Percentiles rank a stretch among this genome's conserved stretches.
Conservation (phyloP, 1,140 invertebrate species). For the Tetragnatha versicolor region DNA sequence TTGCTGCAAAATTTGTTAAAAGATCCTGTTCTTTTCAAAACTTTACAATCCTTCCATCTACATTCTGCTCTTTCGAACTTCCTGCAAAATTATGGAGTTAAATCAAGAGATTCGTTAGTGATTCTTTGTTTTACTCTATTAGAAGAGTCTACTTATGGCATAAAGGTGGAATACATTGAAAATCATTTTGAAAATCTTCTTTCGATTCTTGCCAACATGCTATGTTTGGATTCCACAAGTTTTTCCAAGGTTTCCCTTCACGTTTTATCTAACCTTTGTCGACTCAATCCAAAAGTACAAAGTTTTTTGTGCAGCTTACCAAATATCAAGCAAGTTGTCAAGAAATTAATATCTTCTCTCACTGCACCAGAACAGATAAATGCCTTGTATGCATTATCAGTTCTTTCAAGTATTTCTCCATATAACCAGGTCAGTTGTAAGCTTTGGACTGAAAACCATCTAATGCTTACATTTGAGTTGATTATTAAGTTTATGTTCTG, state of each 20-base stretch:
- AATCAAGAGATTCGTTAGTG: constrained; percentile 18
- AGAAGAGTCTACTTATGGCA: constrained; percentile 30
- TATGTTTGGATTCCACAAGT: constrained; percentile 33
- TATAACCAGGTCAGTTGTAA: constrained; percentile 3
- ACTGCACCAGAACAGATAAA: neutral
- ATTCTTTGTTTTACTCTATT: constrained; percentile 29
- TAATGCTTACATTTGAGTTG: constrained; percentile 31
- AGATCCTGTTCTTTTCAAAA: neutral
- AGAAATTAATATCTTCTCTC: constrained; percentile 12
- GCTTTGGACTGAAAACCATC: constrained; percentile 43
- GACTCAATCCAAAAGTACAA: constrained; percentile 31
- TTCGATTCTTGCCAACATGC: constrained; percentile 20
- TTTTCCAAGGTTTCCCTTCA: constrained; percentile 20
- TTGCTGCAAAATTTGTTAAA: constrained; percentile 30
- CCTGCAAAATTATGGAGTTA: constrained; percentile 25
- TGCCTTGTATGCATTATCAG: constrained; percentile 28
- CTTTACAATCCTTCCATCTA: constrained; percentile 27
- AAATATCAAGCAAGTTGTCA: constrained; percentile 21
- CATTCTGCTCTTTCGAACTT: constrained; percentile 42
- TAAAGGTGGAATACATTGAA: constrained; percentile 43
- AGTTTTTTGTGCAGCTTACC: constrained; percentile 19
- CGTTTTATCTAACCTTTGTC: constrained; percentile 30
- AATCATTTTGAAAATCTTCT: constrained; percentile 46
- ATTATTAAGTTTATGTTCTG: constrained; percentile 25
- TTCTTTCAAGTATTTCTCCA: constrained; percentile 29